A percentile compares a stretch with the other conserved stretches of the same genome.
Evolutionary conservation across 1,140 invertebrate genomes (phyloP).

Genomic region (Ganaspis sp.): DNA sequence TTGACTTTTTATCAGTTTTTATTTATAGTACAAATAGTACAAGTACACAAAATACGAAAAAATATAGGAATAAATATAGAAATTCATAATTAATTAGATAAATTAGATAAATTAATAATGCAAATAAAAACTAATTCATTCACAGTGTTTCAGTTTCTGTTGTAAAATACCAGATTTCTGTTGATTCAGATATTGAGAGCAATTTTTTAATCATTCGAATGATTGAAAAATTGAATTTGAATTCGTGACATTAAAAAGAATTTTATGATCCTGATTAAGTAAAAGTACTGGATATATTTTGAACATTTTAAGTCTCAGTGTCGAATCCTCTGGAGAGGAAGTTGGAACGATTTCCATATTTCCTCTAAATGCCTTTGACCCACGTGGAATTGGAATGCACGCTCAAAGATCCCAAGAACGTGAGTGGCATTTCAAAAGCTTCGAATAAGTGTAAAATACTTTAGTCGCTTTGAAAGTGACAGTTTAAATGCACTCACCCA

Average conservation of each 20-base stretch:
- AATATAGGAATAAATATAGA: no score
- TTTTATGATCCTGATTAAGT: background rate
- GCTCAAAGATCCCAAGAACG: conserved; percentile 10
- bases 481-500: background rate
- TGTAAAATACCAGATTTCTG: no score
- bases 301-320: background rate
- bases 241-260: background rate
- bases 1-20: no score
- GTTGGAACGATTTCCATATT: conserved; percentile 26
- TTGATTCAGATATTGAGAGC: no score
- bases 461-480: background rate
- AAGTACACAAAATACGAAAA: no score
- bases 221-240: no score
- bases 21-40: no score
- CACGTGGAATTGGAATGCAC: conserved; percentile 1
- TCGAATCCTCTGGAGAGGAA: background rate
- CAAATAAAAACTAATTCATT: no score
- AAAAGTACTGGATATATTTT: background rate
- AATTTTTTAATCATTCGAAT: background rate
- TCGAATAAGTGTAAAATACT: conserved; percentile 19
- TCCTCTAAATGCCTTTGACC: conserved; percentile 29
- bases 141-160: no score
- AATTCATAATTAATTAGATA: no score
- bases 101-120: no score
- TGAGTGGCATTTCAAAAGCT: background rate